These are phyloP conservation scores for Drosophila santomea DNA, from an alignment of 1,140 invertebrate genomes.

Conservation along the genomic window DNA sequence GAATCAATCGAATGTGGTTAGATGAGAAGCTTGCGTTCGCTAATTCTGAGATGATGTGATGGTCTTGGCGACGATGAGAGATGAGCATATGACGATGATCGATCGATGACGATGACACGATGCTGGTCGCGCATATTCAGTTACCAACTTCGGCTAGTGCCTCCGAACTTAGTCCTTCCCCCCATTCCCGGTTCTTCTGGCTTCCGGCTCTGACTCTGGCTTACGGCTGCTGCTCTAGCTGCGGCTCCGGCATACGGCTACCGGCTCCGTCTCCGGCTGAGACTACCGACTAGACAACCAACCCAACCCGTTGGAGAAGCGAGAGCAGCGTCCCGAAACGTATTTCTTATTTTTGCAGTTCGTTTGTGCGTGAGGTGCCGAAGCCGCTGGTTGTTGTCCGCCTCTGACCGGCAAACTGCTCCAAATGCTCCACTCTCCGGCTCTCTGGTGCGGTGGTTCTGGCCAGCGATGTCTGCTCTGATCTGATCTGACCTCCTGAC, in stretches of 20 bases:
- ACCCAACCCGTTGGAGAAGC: constrained; percentile 50
- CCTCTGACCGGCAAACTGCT: constrained; percentile 63
- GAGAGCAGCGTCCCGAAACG: constrained; percentile 54
- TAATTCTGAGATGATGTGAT: constrained; percentile 56
- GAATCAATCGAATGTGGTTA: constrained; percentile 38
- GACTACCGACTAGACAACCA: constrained; percentile 49
- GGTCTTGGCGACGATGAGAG: constrained; percentile 38
- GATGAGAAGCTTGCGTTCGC: constrained; percentile 57
- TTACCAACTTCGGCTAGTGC: constrained; percentile 44
- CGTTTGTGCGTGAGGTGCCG: constrained; percentile 60
- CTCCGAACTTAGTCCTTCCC: constrained; percentile 47
- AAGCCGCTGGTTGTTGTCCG: constrained; percentile 35
- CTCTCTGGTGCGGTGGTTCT: constrained; percentile 51
- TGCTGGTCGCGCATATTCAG: constrained; percentile 23
- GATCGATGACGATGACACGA: constrained; percentile 31
- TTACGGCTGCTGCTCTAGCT: constrained; percentile 7
- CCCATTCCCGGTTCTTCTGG: constrained; percentile 37
- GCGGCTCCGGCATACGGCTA: constrained; percentile 17
- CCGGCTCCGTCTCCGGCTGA: constrained; percentile 32
- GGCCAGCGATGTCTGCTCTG: constrained; percentile 59
- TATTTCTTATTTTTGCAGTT: constrained; percentile 82
- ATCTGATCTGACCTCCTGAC: constrained; percentile 48
- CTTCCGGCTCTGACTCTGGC: constrained; percentile 13
- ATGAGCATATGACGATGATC: constrained; percentile 45
- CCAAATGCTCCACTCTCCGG: constrained; percentile 48